Conservation (phyloP, 2,888 invertebrate species). For the Panzeria rudis region DNA sequence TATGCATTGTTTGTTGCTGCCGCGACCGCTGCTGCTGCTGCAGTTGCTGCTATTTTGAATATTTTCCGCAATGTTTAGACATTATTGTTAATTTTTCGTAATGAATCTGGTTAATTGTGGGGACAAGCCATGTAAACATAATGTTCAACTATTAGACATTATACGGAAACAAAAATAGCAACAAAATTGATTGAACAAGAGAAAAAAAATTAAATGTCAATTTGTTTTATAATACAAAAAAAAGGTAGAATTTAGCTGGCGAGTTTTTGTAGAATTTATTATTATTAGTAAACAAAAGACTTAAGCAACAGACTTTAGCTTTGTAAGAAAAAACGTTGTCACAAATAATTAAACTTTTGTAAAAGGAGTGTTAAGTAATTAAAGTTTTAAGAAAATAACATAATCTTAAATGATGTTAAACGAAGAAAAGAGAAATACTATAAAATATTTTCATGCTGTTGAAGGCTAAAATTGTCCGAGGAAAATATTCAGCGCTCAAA, state of each 20-base stretch:
- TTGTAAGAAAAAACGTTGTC: not conserved
- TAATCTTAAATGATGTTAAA: not conserved
- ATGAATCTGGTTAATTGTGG: constrained; percentile 63
- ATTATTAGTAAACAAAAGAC: constrained; percentile 26
- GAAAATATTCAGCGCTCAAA: no score
- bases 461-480: no score
- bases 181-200: constrained; percentile 9
- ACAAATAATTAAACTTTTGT: constrained; percentile 2
- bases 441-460: no score
- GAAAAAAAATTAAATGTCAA: constrained; percentile 22
- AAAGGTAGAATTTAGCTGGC: not conserved
- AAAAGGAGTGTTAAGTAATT: not conserved
- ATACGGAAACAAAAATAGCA: constrained; percentile 54
- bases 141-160: constrained; percentile 53
- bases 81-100: constrained; percentile 59
- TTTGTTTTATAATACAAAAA: not conserved
- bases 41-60: constrained; percentile 42
- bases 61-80: constrained; percentile 63
- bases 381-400: not conserved
- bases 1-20: constrained; percentile 15
- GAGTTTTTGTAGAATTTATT: not conserved
- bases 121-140: constrained; percentile 63
- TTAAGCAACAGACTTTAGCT: constrained; percentile 32
- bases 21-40: not conserved
- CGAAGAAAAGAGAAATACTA: no score